These are phyloP conservation scores for Setophaga coronata DNA, from an alignment of 2,113 vertebrate species.

Conservation along the genomic window DNA sequence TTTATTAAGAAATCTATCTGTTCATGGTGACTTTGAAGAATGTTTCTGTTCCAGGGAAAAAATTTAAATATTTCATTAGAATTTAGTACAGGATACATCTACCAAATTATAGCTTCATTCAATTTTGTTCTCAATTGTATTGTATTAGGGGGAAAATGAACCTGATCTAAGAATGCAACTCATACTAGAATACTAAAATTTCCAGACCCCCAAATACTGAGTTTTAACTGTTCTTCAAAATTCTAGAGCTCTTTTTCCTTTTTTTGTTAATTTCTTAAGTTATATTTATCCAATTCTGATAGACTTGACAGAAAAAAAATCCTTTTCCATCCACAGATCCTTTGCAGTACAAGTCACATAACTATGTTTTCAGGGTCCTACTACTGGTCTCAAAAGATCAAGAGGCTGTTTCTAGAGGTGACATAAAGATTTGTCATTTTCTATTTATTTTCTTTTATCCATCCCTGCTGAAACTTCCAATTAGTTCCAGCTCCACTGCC, in stretches of 20 bases:
- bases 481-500: neutral
- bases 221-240: neutral
- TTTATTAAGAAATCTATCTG: neutral
- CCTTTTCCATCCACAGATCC: neutral
- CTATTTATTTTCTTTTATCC: neutral
- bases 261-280: neutral
- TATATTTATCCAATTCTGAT: neutral
- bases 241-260: neutral
- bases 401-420: neutral
- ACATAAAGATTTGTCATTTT: neutral
- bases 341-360: neutral
- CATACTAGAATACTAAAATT: neutral
- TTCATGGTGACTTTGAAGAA: neutral
- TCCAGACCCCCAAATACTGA: neutral
- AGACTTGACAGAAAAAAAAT: neutral
- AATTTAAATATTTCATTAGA: neutral
- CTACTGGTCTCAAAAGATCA: neutral
- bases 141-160: neutral
- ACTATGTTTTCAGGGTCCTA: neutral
- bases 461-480: neutral
- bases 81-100: neutral
- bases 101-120: neutral
- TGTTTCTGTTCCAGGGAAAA: neutral
- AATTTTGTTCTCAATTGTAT: neutral
- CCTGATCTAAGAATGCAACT: neutral